phyloP scores from a whole-genome alignment of 2,888 invertebrate species.

The Eutolmus rufibarbis region DNA sequence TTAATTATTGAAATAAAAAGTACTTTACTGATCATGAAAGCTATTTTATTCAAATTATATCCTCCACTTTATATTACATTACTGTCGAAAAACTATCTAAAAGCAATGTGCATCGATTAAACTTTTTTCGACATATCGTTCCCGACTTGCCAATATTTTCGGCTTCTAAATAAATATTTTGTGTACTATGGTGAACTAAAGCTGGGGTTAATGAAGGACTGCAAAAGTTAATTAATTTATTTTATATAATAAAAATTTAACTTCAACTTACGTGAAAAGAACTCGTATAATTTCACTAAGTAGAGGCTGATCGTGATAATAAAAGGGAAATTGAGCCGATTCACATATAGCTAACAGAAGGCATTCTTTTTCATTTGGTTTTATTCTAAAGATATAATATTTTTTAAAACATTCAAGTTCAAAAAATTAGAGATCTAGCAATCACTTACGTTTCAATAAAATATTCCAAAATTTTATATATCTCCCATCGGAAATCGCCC shows the following conservation, averaged over 20 bases:
- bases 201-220: neutral
- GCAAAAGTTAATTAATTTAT: neutral
- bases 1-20: conserved; percentile 10
- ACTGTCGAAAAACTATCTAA: neutral
- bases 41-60: neutral
- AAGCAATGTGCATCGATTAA: neutral
- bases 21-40: neutral
- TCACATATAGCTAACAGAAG: conserved; percentile 70
- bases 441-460: conserved; percentile 65
- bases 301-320: conserved; percentile 65
- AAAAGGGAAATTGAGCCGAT: conserved; percentile 65
- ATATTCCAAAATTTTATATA: conserved; percentile 66
- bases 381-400: neutral
- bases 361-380: conserved; percentile 64
- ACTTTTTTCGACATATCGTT: neutral
- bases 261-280: conserved; percentile 66
- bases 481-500: conserved; percentile 61
- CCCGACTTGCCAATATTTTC: neutral
- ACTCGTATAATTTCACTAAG: conserved; percentile 69
- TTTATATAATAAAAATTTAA: neutral
- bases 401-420: neutral
- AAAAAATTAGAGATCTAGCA: no score
- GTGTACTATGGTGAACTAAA: neutral
- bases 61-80: neutral
- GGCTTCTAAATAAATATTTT: neutral